Evolutionary conservation across 2,797 vertebrate genomes (phyloP).

Genomic region (Sebastes trivittatus): DNA sequence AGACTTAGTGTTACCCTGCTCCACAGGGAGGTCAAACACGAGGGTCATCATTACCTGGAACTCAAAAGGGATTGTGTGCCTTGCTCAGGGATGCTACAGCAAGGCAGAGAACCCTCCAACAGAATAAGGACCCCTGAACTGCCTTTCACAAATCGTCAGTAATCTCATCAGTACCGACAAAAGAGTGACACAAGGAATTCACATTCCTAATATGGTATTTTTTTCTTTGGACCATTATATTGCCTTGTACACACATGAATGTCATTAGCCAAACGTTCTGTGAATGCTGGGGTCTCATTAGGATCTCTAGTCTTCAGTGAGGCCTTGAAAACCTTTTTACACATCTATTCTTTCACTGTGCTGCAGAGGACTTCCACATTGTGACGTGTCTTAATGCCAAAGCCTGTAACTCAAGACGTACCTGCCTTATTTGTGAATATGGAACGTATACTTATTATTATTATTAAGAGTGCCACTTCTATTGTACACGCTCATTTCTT

Average conservation of each 20-base stretch:
- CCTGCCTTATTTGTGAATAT: constrained; percentile 59
- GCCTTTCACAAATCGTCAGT: neutral
- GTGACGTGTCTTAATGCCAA: constrained; percentile 22
- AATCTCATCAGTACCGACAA: neutral
- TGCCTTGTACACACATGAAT: constrained; percentile 24
- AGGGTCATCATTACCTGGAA: neutral
- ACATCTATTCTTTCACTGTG: neutral
- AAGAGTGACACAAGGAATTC: neutral
- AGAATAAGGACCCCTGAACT: neutral
- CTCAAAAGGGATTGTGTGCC: neutral
- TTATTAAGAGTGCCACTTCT: constrained; percentile 28
- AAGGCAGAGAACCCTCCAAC: neutral
- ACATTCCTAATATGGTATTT: neutral
- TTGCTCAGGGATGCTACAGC: constrained; percentile 3
- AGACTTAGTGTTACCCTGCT: neutral
- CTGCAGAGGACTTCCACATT: constrained; percentile 1
- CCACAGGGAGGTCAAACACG: neutral
- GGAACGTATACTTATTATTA: constrained; percentile 59
- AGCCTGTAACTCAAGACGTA: constrained; percentile 14
- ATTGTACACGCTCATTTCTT: neutral
- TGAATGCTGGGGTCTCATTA: neutral
- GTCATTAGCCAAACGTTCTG: constrained; percentile 1
- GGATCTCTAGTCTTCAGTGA: neutral
- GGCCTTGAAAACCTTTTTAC: neutral
- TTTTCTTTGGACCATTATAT: neutral